These are phyloP conservation scores for Stichodactyla mertensii DNA, from an alignment of 64 coral and sea anemone genomes.

Conservation along the genomic window DNA sequence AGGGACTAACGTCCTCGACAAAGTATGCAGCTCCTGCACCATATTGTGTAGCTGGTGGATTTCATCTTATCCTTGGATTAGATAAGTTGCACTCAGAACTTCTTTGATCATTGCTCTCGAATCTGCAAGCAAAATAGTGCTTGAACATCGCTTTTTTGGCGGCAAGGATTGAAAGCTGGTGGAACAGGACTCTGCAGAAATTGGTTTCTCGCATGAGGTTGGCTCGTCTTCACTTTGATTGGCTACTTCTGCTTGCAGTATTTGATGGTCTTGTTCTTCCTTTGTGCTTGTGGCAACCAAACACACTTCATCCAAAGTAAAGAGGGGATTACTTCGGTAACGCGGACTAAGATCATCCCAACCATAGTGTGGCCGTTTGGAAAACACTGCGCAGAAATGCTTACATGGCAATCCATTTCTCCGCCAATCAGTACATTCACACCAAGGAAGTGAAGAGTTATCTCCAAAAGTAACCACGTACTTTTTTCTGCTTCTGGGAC, in stretches of 20 bases:
- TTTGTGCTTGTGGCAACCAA: not conserved
- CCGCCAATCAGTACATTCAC: constrained; percentile 25
- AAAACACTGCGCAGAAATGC: constrained; percentile 30
- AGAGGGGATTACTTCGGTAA: constrained; percentile 17
- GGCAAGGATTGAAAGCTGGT: not conserved
- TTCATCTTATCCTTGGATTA: constrained; percentile 8
- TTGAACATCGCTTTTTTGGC: not conserved
- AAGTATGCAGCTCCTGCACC: not conserved
- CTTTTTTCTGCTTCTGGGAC: not conserved
- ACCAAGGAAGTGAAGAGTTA: not conserved
- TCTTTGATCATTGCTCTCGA: constrained; percentile 29
- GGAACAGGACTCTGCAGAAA: not conserved
- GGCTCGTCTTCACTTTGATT: not conserved
- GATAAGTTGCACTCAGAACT: constrained; percentile 18
- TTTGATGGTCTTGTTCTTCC: not conserved
- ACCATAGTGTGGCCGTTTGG: not conserved
- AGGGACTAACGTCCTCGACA: not conserved
- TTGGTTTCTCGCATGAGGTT: not conserved
- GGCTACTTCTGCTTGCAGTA: not conserved
- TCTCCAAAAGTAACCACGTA: constrained; percentile 9
- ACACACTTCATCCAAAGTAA: not conserved
- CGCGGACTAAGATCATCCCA: constrained; percentile 23
- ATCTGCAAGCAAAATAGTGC: not conserved
- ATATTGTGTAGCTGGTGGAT: not conserved
- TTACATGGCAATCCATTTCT: constrained; percentile 30